Percentiles rank a stretch among this genome's conserved stretches.
Evolutionary conservation across 2,113 vertebrate genomes (phyloP).

Genomic region (Anarhynchus alexandrinus): DNA sequence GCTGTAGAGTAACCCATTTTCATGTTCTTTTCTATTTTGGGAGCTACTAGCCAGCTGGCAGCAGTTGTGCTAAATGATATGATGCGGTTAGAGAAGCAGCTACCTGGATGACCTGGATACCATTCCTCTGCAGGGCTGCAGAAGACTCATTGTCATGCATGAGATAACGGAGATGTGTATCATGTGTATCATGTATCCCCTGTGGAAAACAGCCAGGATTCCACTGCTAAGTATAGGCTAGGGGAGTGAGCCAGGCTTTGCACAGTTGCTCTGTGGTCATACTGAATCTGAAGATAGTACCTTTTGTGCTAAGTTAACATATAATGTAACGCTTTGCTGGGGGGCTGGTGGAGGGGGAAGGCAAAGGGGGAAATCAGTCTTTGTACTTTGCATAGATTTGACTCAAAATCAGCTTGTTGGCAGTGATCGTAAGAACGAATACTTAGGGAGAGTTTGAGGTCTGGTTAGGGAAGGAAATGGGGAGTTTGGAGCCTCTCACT

Average conservation of each 20-base stretch:
- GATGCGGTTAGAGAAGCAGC: not conserved
- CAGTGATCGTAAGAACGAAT: not conserved
- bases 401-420: not conserved
- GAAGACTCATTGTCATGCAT: constrained; percentile 27
- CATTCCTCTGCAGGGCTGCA: not conserved
- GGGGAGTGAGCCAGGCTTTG: not conserved
- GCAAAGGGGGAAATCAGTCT: not conserved
- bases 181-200: constrained; percentile 1
- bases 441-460: not conserved
- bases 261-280: constrained; percentile 26
- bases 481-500: not conserved
- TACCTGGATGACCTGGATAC: constrained; percentile 52
- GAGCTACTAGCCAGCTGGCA: not conserved
- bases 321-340: not conserved
- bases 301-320: not conserved
- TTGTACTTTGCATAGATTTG: not conserved
- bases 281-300: not conserved
- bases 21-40: not conserved
- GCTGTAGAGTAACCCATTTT: not conserved
- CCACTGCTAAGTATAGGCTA: constrained; percentile 60
- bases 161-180: constrained; percentile 31
- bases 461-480: not conserved
- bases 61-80: not conserved
- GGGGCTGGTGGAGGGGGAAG: not conserved
- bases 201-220: constrained; percentile 35